Evolutionary conservation across 2,113 vertebrate species (phyloP).

Genomic region (Nannobrachium achirus): DNA sequence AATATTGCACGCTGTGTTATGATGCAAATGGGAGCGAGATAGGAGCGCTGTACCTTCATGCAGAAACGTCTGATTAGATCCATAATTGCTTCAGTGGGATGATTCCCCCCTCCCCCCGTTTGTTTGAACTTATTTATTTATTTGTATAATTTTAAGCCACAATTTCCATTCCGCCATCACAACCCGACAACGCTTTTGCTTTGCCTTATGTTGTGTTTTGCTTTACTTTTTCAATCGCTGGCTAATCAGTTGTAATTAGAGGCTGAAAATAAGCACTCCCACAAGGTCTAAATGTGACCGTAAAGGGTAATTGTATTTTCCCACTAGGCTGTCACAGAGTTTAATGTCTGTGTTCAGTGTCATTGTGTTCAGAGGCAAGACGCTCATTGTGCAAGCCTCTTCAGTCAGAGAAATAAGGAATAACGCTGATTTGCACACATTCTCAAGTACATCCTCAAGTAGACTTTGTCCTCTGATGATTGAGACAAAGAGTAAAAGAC

Average conservation of each 20-base stretch:
- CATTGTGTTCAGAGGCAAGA: conserved; percentile 19
- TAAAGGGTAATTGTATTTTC: background rate
- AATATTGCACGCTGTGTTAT: conserved; percentile 85
- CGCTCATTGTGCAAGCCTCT: background rate
- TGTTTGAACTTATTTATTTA: conserved; percentile 73
- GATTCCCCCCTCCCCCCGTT: conserved; percentile 47
- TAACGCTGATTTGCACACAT: background rate
- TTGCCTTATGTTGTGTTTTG: conserved; percentile 51
- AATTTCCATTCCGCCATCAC: conserved; percentile 52
- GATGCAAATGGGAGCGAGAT: conserved; percentile 83
- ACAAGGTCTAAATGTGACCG: conserved; percentile 40
- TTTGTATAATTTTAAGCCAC: conserved; percentile 68
- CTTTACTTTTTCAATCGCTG: conserved; percentile 53
- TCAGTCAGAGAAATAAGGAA: conserved; percentile 7
- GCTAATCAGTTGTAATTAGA: conserved; percentile 66
- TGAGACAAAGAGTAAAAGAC: conserved; percentile 22
- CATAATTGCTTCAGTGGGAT: conserved; percentile 79
- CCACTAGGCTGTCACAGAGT: conserved; percentile 4
- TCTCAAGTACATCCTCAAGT: conserved; percentile 16
- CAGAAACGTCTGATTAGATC: conserved; percentile 83
- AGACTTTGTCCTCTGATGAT: conserved; percentile 35
- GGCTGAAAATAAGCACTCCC: conserved; percentile 34
- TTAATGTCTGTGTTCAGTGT: conserved; percentile 15
- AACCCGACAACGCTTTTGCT: conserved; percentile 52
- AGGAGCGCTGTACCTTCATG: conserved; percentile 76